These are phyloP conservation scores for Myoxocephalus aenaeus DNA, from an alignment of 2,797 vertebrate genomes.

Conservation along the genomic window DNA sequence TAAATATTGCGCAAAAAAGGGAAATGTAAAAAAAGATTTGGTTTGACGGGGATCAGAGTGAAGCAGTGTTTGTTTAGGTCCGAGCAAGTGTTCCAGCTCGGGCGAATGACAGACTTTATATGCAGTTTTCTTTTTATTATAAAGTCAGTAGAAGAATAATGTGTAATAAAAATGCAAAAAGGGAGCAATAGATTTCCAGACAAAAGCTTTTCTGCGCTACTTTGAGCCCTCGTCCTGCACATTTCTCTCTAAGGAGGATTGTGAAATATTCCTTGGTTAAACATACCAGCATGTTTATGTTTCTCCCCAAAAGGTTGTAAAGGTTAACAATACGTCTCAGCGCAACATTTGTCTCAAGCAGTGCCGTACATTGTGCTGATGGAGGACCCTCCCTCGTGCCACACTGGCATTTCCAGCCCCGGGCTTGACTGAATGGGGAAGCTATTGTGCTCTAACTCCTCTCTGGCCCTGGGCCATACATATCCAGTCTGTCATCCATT, in stretches of 20 bases:
- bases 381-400: slow-evolving; percentile 71
- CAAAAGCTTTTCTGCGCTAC: slow-evolving; percentile 28
- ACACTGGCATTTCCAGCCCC: slow-evolving; percentile 79
- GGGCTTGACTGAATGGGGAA: slow-evolving; percentile 66
- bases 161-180: slow-evolving; percentile 9
- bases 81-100: slow-evolving; percentile 5
- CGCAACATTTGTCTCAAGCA: slow-evolving; percentile 73
- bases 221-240: slow-evolving; percentile 6
- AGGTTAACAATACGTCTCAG: slow-evolving; percentile 76
- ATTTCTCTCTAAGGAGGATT: slow-evolving; percentile 37
- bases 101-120: slow-evolving; percentile 26
- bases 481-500: slow-evolving; percentile 81
- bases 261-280: slow-evolving; percentile 55
- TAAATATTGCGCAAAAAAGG: slow-evolving; percentile 53
- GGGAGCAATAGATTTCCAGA: slow-evolving; percentile 19
- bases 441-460: slow-evolving; percentile 75
- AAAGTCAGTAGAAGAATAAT: slow-evolving; percentile 3
- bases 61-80: slow-evolving; percentile 58
- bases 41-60: slow-evolving; percentile 48
- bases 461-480: slow-evolving; percentile 76
- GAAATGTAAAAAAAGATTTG: slow-evolving; percentile 50
- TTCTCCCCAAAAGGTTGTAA: slow-evolving; percentile 65
- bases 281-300: slow-evolving; percentile 58
- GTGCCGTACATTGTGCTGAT: slow-evolving; percentile 75
- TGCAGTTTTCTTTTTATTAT: slow-evolving; percentile 35